These are phyloP conservation scores for Tipula unca DNA, from an alignment of 2,888 invertebrate species.

Conservation along the genomic window DNA sequence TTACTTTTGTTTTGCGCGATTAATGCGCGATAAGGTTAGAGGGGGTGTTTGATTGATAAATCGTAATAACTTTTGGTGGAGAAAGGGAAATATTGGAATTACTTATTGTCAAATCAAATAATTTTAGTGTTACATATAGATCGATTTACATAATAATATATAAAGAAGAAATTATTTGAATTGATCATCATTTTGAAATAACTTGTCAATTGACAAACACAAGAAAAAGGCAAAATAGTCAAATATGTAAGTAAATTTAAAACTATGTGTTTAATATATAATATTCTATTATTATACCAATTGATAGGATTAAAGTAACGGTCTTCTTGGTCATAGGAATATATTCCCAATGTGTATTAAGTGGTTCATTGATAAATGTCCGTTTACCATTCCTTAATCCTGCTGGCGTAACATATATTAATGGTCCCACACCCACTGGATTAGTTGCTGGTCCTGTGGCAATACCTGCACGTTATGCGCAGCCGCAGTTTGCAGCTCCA, in stretches of 20 bases:
- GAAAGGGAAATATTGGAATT: not conserved
- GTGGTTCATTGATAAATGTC: conserved; percentile 28
- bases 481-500: not conserved
- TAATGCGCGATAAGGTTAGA: not conserved
- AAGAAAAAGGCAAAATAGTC: not conserved
- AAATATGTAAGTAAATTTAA: not conserved
- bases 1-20: not conserved
- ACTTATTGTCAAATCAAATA: not conserved
- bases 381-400: conserved; percentile 45
- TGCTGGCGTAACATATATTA: conserved; percentile 46
- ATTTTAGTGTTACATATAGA: not conserved
- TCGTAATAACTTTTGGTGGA: not conserved
- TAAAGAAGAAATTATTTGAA: not conserved
- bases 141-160: not conserved
- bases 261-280: not conserved
- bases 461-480: not conserved
- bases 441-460: conserved; percentile 30
- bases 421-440: conserved; percentile 35
- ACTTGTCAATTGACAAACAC: not conserved
- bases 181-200: not conserved
- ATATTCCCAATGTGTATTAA: conserved; percentile 20
- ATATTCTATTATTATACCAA: not conserved
- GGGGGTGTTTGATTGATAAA: not conserved
- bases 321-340: not conserved
- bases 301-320: not conserved